Conservation (phyloP, 2,797 vertebrate genomes). For the Poeciliopsis paucimaculata region DNA sequence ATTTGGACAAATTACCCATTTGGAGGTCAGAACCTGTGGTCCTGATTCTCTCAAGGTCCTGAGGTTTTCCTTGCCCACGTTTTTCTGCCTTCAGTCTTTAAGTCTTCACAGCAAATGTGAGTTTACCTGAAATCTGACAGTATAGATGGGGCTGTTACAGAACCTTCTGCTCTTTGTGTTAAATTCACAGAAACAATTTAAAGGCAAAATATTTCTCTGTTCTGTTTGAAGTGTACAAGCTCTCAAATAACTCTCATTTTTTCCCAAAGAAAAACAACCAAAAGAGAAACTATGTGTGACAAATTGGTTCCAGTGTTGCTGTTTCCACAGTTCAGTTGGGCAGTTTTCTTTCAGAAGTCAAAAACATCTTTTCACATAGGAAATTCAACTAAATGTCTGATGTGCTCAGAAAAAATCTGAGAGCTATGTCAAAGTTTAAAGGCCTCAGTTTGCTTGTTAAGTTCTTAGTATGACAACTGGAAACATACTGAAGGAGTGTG, state of each 20-base stretch:
- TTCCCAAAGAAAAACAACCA: not conserved
- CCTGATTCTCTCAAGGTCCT: conserved; percentile 49
- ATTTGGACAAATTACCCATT: conserved; percentile 59
- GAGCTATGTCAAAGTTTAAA: too few relatives aligned
- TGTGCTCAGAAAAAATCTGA: too few relatives aligned
- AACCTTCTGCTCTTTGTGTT: not conserved
- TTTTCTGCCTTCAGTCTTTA: conserved; percentile 71
- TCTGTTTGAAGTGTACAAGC: not conserved
- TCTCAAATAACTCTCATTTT: not conserved
- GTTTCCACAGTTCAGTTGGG: not conserved
- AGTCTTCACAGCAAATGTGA: conserved; percentile 71
- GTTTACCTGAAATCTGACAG: conserved; percentile 22
- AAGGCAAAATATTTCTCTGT: not conserved
- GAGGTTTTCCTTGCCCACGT: conserved; percentile 64
- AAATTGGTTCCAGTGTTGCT: not conserved
- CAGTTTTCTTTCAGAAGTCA: not conserved
- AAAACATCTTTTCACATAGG: not conserved
- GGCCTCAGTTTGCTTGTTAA: too few relatives aligned
- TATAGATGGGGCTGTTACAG: not conserved
- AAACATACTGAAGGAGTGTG: not conserved
- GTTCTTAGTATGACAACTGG: too few relatives aligned
- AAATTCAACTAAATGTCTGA: too few relatives aligned
- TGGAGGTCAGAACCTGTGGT: conserved; percentile 63
- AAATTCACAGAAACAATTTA: not conserved
- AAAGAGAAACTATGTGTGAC: not conserved